Base-by-base conservation (phyloP, 2,888 invertebrate species). In the Ethmia dodecea region DNA sequence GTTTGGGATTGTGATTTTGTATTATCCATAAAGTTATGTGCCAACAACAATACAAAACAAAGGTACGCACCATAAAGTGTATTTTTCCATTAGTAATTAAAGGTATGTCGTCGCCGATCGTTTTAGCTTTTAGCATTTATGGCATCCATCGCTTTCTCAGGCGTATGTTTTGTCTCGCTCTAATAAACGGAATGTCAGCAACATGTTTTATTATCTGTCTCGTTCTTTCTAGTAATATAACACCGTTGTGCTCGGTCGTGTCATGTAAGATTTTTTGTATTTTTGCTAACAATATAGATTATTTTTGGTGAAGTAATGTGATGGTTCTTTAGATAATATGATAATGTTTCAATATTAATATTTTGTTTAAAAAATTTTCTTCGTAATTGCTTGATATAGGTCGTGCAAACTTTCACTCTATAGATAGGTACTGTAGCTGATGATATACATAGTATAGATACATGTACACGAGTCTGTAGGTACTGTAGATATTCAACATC, bases 181-280 rank as follows among this genome's bases (percentile, higher is more conserved):
- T 63, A 55, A 54, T 71, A 62, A 65, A 64, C 60, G 57, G 73
- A 61, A 72, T 60, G 63, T 66, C 67, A 71, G 64, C 68, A 67
- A 68, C 64, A 67, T 70, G 65, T 75, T 74, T 65, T 55, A 68
- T 74, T 62, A 69, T 70, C 73, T 58, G 52, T 84, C 86, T 78
- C 80, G 53, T 65, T 86, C 83, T 64, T 70, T 76, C 77, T 72
- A 81, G 86, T 84, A 86, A 86, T 86, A 80, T 84, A 84, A 86
- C 86, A 86, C 86, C 86, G 86, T 84, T 83, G 80, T 75, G 81
- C 86, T 84, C 80, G 81, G 78, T 83, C 83, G 81, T 86, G 86
- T 86, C 86, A 84, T 83, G 84, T 86, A 84, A 86, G 86, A 75
- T 69, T 78, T 80, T 84, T 78, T 77, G 69, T 81, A 75, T 78